Percentiles rank a stretch among this genome's conserved stretches.
phyloP scores from a whole-genome alignment of 2,888 invertebrate genomes.

The Icerya purchasi region DNA sequence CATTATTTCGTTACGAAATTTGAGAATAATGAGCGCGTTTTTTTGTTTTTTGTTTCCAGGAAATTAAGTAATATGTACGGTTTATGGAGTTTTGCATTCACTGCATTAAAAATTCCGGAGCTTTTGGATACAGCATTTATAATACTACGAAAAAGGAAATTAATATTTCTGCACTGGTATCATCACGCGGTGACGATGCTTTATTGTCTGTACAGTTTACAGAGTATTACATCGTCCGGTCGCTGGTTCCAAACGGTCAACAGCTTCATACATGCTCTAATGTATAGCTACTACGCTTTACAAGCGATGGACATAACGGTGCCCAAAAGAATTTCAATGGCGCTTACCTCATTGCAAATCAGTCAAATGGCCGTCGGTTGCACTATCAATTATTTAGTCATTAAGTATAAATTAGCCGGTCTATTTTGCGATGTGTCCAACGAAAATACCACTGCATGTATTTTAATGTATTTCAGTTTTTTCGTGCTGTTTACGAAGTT shows the following conservation, averaged over 20 bases:
- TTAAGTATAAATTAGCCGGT: constrained; percentile 39
- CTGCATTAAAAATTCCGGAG: constrained; percentile 87
- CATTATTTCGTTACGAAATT: no score
- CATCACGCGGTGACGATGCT: constrained; percentile 87
- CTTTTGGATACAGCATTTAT: constrained; percentile 89
- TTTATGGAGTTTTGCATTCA: constrained; percentile 98
- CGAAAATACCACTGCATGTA: constrained; percentile 66
- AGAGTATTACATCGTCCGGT: constrained; percentile 70
- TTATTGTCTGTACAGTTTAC: constrained; percentile 83
- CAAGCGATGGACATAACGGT: constrained; percentile 67
- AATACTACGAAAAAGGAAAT: constrained; percentile 72
- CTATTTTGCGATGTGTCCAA: constrained; percentile 63
- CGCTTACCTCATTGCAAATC: constrained; percentile 74
- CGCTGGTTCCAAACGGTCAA: constrained; percentile 91
- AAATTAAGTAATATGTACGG: no score
- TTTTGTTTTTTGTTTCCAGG: no score
- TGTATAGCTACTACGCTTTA: constrained; percentile 79
- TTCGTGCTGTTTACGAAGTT: constrained; percentile 80
- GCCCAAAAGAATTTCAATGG: constrained; percentile 65
- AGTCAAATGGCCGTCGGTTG: constrained; percentile 87
- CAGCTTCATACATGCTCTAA: constrained; percentile 72
- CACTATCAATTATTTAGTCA: constrained; percentile 70
- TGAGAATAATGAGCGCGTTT: no score
- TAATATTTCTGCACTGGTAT: constrained; percentile 91
- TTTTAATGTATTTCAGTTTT: constrained; percentile 85